Evolutionary conservation across 2,797 vertebrate species (phyloP).

Genomic region (Halcyon leucocephala): DNA sequence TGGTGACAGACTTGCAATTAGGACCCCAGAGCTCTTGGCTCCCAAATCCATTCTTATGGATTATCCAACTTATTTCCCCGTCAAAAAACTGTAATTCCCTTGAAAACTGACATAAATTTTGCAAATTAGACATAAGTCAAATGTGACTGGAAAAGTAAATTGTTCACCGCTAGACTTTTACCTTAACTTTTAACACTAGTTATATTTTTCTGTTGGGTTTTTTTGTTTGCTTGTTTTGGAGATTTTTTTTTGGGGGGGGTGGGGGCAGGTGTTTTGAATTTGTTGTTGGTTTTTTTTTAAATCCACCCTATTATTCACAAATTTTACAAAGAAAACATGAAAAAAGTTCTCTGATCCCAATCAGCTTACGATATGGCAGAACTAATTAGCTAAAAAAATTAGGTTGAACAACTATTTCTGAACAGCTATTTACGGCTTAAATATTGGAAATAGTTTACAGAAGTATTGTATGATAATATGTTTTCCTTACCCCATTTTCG

Average conservation of each 20-base stretch:
- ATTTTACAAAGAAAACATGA: background rate
- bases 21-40: background rate
- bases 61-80: background rate
- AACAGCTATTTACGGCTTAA: background rate
- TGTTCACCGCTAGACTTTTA: background rate
- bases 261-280: too few relatives aligned
- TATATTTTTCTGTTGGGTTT: background rate
- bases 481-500: conserved; percentile 96
- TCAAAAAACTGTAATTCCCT: background rate
- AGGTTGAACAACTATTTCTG: background rate
- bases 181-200: background rate
- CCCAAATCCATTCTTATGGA: background rate
- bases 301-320: background rate
- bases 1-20: background rate
- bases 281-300: too few relatives aligned
- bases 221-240: too few relatives aligned
- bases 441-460: background rate
- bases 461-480: background rate
- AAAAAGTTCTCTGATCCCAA: background rate
- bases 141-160: background rate
- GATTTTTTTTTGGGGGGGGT: too few relatives aligned
- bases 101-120: background rate
- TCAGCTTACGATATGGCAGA: background rate
- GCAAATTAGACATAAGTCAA: background rate
- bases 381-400: background rate